Conservation (phyloP, 2,888 invertebrate genomes). For the Stenurella melanura region DNA sequence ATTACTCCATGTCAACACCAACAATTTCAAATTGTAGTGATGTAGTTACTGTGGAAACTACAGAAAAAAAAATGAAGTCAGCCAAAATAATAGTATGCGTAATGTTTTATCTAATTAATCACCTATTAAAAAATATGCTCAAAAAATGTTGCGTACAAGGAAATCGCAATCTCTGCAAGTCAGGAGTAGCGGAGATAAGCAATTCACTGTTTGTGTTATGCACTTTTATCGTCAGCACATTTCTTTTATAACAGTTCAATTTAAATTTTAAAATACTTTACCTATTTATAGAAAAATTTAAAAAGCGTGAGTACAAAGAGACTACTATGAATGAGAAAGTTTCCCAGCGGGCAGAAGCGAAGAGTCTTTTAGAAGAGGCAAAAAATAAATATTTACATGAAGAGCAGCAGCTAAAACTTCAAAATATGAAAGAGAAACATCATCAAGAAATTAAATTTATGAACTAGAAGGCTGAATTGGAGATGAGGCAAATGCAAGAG, state of each 20-base stretch:
- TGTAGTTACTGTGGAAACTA: no score
- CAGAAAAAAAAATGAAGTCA: no score
- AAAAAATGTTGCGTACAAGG: conserved; percentile 5
- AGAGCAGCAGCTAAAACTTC: conserved; percentile 1
- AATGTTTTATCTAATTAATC: no score
- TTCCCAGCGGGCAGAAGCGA: neutral
- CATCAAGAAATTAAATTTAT: neutral
- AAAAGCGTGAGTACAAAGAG: neutral
- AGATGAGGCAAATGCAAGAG: neutral
- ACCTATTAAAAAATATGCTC: neutral
- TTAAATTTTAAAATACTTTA: neutral
- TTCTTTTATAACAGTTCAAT: no score
- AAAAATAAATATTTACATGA: neutral
- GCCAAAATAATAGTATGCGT: no score
- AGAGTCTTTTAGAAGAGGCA: neutral
- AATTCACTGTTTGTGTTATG: neutral
- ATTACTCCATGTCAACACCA: no score
- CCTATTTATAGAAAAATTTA: neutral
- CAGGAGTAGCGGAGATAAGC: neutral
- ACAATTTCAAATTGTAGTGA: no score
- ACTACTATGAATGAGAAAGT: neutral
- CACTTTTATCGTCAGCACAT: no score
- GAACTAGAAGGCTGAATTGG: neutral
- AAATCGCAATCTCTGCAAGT: neutral
- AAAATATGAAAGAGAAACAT: neutral